Conservation (phyloP, 2,797 vertebrate species). For the Rhabdophis nuchalis region DNA sequence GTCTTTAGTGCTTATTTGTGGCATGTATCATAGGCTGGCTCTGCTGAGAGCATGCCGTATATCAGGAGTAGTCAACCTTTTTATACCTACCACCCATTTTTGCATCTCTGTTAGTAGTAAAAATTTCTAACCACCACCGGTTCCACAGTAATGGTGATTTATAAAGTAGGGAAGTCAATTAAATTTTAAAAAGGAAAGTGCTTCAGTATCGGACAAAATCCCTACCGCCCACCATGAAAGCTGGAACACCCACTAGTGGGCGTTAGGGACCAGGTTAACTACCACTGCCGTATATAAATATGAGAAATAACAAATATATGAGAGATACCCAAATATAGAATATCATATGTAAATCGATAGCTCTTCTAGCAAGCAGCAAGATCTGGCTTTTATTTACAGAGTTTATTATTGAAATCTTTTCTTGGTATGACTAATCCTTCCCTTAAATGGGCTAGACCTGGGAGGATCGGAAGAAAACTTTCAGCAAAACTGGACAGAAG, state of each 20-base stretch:
- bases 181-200: no score
- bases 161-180: no score
- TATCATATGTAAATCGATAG: neutral
- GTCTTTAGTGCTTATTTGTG: neutral
- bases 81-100: no score
- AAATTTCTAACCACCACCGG: no score
- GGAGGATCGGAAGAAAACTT: neutral
- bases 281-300: neutral
- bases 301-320: neutral
- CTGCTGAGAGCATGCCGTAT: neutral
- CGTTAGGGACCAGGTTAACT: no score
- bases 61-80: no score
- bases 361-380: neutral
- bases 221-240: no score
- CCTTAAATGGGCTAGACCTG: neutral
- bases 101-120: no score
- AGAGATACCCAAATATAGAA: neutral
- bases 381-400: neutral
- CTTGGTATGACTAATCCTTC: neutral
- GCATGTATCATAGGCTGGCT: neutral
- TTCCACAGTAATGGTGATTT: no score
- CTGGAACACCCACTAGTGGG: no score
- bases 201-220: no score
- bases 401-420: neutral
- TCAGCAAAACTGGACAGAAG: neutral